Evolutionary conservation across 2,113 vertebrate genomes (phyloP).

Genomic region (Scophthalmus maximus): DNA sequence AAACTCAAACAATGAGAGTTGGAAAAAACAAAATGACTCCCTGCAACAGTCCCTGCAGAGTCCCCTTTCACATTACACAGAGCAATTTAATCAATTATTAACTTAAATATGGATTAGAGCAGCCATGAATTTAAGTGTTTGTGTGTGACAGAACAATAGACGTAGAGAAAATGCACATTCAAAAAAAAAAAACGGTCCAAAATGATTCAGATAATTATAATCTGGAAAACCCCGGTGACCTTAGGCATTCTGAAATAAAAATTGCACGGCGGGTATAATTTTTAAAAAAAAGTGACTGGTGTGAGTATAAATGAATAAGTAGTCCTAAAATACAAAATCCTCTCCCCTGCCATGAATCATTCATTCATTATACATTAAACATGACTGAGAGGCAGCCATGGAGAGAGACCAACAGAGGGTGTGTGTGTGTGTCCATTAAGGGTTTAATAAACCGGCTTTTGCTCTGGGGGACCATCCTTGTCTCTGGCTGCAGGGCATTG

Average conservation of each 20-base stretch:
- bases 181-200: background rate
- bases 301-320: conserved; percentile 75
- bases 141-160: background rate
- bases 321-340: conserved; percentile 77
- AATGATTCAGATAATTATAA: background rate
- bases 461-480: conserved; percentile 55
- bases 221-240: conserved; percentile 26
- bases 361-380: conserved; percentile 83
- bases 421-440: conserved; percentile 64
- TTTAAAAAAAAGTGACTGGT: conserved; percentile 53
- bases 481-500: conserved; percentile 66
- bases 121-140: background rate
- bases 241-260: conserved; percentile 16
- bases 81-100: background rate
- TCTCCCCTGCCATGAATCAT: conserved; percentile 81
- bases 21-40: no score
- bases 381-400: conserved; percentile 70
- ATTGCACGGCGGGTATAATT: conserved; percentile 40
- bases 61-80: background rate
- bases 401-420: conserved; percentile 38
- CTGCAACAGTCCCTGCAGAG: background rate
- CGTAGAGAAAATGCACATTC: background rate
- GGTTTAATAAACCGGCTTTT: conserved; percentile 73
- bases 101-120: background rate
- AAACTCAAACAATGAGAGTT: no score